A percentile compares a stretch with the other conserved stretches of the same genome.
Conservation (phyloP, 1,140 invertebrate species). For the Sipha flava region DNA sequence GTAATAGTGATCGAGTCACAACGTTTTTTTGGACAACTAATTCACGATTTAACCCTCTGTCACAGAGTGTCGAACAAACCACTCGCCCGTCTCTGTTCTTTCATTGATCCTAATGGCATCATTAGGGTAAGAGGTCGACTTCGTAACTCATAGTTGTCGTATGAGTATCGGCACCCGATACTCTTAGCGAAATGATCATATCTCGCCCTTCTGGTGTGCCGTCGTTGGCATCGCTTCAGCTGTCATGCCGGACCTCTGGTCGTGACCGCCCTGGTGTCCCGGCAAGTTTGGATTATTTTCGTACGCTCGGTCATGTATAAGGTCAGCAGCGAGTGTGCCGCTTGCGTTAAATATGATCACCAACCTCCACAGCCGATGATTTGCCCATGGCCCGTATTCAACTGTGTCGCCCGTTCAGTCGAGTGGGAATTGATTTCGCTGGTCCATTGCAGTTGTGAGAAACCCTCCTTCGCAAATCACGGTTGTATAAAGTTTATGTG, state of each 20-base stretch:
- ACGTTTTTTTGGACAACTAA: not conserved
- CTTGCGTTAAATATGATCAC: constrained; percentile 33
- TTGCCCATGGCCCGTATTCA: constrained; percentile 40
- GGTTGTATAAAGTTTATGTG: too few species aligned
- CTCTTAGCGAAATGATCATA: not conserved
- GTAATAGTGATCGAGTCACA: not conserved
- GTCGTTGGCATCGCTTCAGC: not conserved
- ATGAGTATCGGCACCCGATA: not conserved
- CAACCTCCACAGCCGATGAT: constrained; percentile 12
- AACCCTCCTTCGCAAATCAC: too few species aligned
- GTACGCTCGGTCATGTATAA: constrained; percentile 35
- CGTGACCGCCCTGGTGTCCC: not conserved
- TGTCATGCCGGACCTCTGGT: not conserved
- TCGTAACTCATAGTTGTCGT: not conserved
- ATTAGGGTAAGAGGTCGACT: not conserved
- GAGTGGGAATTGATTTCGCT: too few species aligned
- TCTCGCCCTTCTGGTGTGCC: not conserved
- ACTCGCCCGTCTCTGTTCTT: not conserved
- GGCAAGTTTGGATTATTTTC: constrained; percentile 41
- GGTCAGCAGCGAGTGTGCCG: constrained; percentile 37
- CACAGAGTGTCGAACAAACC: not conserved
- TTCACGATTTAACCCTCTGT: too few species aligned
- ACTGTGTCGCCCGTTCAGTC: constrained; percentile 36
- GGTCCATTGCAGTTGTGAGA: too few species aligned
- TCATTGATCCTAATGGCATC: not conserved